Percentiles rank a stretch among this genome's conserved stretches.
These are phyloP conservation scores for Sebastes hubbsi DNA, from an alignment of 2,797 vertebrate species.

Conservation along the genomic window DNA sequence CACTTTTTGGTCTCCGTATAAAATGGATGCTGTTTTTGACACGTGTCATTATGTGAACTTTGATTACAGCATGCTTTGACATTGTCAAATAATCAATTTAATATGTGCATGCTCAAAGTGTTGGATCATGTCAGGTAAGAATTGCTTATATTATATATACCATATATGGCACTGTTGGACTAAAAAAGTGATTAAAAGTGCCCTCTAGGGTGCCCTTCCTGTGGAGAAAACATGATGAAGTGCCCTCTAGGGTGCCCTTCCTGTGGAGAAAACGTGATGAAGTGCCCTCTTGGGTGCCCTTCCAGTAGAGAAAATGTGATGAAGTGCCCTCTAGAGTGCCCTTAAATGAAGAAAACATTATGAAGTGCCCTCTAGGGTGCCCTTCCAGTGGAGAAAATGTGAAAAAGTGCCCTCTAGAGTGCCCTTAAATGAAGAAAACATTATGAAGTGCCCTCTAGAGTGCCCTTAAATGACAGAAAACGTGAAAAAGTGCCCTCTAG, in stretches of 20 bases:
- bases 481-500: fast-evolving
- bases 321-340: too few species aligned
- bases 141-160: too few species aligned
- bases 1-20: too few species aligned
- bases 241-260: too few species aligned
- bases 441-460: too few species aligned
- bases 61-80: background rate
- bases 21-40: too few species aligned
- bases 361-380: fast-evolving
- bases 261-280: fast-evolving
- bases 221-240: fast-evolving
- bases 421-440: fast-evolving
- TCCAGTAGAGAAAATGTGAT: fast-evolving
- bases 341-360: fast-evolving
- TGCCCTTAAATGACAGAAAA: too few species aligned
- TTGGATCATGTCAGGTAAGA: background rate
- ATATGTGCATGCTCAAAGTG: background rate
- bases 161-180: too few species aligned
- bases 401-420: fast-evolving
- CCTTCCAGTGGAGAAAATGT: fast-evolving
- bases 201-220: too few species aligned
- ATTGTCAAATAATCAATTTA: background rate
- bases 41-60: background rate
- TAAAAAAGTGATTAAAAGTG: too few species aligned
- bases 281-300: fast-evolving